Conservation (phyloP, 2,797 vertebrate genomes). For the Centroberyx gerrardi region DNA sequence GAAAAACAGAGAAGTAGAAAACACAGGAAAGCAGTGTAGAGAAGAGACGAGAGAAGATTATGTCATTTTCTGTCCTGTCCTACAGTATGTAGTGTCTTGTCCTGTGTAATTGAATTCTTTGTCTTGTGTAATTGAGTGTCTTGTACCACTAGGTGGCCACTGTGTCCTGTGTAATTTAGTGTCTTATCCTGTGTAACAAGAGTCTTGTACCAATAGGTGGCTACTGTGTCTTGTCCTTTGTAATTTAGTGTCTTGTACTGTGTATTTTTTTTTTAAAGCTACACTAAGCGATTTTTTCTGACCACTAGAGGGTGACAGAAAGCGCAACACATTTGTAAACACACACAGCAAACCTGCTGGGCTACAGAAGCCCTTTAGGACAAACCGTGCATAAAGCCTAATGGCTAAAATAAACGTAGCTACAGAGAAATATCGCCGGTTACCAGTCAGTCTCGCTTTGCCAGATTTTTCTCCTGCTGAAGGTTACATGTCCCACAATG, state of each 20-base stretch:
- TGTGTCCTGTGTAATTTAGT: background rate
- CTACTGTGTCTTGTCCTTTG: background rate
- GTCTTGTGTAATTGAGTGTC: slow-evolving; percentile 12
- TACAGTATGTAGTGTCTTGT: background rate
- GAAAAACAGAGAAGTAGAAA: slow-evolving; percentile 9
- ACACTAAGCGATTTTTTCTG: no score
- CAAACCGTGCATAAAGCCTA: no score
- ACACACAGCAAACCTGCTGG: no score
- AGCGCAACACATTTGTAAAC: no score
- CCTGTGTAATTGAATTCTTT: slow-evolving; percentile 5
- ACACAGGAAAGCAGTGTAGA: background rate
- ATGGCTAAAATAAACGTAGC: no score
- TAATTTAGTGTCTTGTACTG: background rate
- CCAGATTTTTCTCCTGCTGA: no score
- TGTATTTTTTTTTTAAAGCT: background rate
- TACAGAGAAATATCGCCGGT: no score
- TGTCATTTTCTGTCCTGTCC: background rate
- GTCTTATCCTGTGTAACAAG: background rate
- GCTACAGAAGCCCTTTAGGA: no score
- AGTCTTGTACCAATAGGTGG: background rate
- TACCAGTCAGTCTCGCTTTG: no score
- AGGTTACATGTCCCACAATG: no score
- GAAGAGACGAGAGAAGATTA: background rate
- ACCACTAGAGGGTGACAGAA: no score
- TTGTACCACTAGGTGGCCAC: background rate